Base-by-base conservation (phyloP, 2,888 invertebrate genomes). In the Eristalis intricaria region DNA sequence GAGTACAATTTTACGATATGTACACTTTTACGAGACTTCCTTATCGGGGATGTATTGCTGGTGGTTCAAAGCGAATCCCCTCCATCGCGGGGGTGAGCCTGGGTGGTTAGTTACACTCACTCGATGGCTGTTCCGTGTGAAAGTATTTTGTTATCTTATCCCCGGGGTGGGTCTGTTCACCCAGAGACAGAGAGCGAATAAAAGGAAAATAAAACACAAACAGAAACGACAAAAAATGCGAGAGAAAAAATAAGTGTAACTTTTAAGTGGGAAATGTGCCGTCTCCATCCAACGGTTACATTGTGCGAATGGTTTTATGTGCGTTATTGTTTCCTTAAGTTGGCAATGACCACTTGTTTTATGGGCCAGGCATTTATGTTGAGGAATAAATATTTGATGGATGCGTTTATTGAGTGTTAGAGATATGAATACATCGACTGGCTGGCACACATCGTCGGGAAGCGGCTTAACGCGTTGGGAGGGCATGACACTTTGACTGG, bases 341-440 rank as follows among this genome's bases (percentile, higher is more conserved):
- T 84, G 32, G 50, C 75, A 79, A 74, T 84, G 84, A 70, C 84
- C 84, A 84, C 84, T 84, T 84, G 84, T 75, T 75, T 84, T 75
- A 79, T 75, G 70, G 70, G 75, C 7, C 50, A 8, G 19, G 1
- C 65, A 64, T 79, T 75, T 70, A 26, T 50, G 64, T 60, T 50
- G 58, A 60, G 38, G 64, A 65, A 75, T 84, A 84, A 75, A 84
- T 70, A 70, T 74, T 79, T 84, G 70, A 84, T 79, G 79, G 64
- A 13, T 70, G 50, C 38, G 79, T 79, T 79, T 75, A 79, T 79
- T 60, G 84, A 29, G 79, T 84, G 84, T 65, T 75, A 50, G 70
- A 65, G 65, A 40, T 35, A 61, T 60, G 69, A 35, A 38, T 4
- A 50, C 50, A 50, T 50, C 58, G 70, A 8, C 8, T 58, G 38